Percentiles rank a stretch among this genome's conserved stretches.
These are phyloP conservation scores for Pangasius macronema DNA, from an alignment of 2,797 vertebrate genomes.

Conservation along the genomic window DNA sequence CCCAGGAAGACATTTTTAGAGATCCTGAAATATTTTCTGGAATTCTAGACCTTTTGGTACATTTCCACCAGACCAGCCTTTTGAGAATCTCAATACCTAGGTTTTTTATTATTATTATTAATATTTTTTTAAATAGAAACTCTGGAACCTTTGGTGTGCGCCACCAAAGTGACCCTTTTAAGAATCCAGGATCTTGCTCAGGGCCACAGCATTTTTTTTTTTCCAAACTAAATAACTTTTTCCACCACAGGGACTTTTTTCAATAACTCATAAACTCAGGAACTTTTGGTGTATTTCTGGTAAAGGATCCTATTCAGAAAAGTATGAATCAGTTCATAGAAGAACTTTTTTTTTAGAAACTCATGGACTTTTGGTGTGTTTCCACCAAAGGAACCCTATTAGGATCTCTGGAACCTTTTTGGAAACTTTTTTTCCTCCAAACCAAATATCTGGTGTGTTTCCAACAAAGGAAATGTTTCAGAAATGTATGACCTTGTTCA, in stretches of 20 bases:
- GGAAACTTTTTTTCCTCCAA: not conserved
- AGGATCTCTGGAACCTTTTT: not conserved
- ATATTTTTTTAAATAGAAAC: not conserved
- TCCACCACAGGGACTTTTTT: not conserved
- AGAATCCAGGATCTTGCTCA: not conserved
- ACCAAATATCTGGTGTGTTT: too few species aligned
- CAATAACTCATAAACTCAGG: not conserved
- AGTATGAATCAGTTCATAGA: not conserved
- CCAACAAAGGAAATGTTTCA: too few species aligned
- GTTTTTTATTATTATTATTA: not conserved
- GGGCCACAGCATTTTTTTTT: not conserved
- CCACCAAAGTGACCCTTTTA: not conserved
- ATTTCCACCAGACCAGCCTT: not conserved
- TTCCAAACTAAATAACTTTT: not conserved
- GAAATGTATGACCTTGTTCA: too few species aligned
- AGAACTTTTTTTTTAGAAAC: not conserved
- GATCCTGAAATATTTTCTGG: not conserved
- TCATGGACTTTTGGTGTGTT: not conserved
- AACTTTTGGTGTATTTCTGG: not conserved
- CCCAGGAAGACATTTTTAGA: not conserved
- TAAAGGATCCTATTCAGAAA: not conserved
- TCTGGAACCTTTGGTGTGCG: not conserved
- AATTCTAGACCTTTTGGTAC: not conserved
- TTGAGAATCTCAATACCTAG: not conserved
- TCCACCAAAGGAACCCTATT: not conserved